Percentiles rank a stretch among this genome's conserved stretches.
These are phyloP conservation scores for Pseudomugil tenellus DNA, from an alignment of 2,797 vertebrate species.

Conservation along the genomic window DNA sequence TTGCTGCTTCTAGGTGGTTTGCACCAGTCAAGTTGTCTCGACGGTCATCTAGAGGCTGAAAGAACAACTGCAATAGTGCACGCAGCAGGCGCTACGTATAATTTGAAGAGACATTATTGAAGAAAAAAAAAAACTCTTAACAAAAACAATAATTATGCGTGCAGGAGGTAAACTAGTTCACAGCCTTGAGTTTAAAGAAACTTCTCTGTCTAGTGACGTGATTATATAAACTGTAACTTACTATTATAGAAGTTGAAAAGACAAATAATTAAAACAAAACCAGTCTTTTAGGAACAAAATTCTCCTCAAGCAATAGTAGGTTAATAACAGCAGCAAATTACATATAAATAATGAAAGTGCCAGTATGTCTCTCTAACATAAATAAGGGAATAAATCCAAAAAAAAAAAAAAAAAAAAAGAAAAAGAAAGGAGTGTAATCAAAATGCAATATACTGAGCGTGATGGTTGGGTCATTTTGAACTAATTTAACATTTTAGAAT, in stretches of 20 bases:
- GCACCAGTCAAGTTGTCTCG: slow-evolving; percentile 36
- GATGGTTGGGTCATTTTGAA: neutral
- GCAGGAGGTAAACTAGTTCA: neutral
- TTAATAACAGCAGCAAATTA: neutral
- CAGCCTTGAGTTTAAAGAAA: neutral
- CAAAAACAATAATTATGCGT: neutral
- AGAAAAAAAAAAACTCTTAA: neutral
- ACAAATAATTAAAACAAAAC: neutral
- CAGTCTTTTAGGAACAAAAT: neutral
- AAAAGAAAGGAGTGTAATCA: neutral
- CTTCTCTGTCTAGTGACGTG: too few relatives aligned
- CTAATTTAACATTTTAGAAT: neutral
- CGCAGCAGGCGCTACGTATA: neutral
- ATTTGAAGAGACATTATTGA: neutral
- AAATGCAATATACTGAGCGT: neutral
- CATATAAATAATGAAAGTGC: neutral
- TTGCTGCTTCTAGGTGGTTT: slow-evolving; percentile 28
- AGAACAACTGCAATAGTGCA: slow-evolving; percentile 44
- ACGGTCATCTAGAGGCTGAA: slow-evolving; percentile 62
- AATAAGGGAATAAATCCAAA: neutral
- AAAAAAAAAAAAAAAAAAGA: too few relatives aligned
- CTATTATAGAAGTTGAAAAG: neutral
- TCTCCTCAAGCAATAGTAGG: neutral
- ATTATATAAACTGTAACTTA: neutral
- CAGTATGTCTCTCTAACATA: neutral